Evolutionary conservation across 2,888 invertebrate genomes (phyloP).

Genomic region (Zaprionus lineosus): DNA sequence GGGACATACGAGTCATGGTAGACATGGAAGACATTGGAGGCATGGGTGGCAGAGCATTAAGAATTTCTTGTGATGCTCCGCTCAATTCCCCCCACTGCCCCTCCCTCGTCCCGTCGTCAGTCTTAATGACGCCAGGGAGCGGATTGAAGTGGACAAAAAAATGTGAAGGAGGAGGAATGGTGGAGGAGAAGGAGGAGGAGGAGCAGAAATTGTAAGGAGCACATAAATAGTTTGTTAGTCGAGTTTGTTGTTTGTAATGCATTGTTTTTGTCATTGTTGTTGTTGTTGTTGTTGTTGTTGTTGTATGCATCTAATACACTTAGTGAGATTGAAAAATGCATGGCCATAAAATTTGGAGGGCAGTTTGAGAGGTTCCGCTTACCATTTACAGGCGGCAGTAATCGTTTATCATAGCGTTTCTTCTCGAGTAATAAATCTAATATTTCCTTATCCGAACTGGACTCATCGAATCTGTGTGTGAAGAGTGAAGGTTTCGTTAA

Average conservation of each 20-base stretch:
- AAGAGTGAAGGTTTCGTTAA: too few species aligned
- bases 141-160: too few species aligned
- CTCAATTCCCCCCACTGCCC: background rate
- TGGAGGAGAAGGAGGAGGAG: slow-evolving; percentile 5
- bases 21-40: too few species aligned
- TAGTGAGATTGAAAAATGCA: slow-evolving; percentile 52
- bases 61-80: slow-evolving; percentile 9
- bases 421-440: slow-evolving; percentile 94
- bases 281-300: slow-evolving; percentile 3
- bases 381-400: slow-evolving; percentile 95
- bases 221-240: slow-evolving; percentile 13
- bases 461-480: slow-evolving; percentile 90
- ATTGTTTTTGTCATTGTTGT: slow-evolving; percentile 7
- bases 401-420: slow-evolving; percentile 95
- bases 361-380: slow-evolving; percentile 66
- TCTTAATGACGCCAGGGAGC: slow-evolving; percentile 25
- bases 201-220: too few species aligned
- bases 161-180: slow-evolving; percentile 2
- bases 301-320: slow-evolving; percentile 38
- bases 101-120: background rate
- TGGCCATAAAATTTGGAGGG: slow-evolving; percentile 7
- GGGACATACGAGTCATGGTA: too few species aligned
- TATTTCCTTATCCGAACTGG: slow-evolving; percentile 96
- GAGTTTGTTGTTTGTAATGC: slow-evolving; percentile 7
- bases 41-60: slow-evolving; percentile 15